Evolutionary conservation across 2,888 invertebrate genomes (phyloP), one percentile per base, ranked within the genome.

Genomic region (Gastrophysa polygoni): DNA sequence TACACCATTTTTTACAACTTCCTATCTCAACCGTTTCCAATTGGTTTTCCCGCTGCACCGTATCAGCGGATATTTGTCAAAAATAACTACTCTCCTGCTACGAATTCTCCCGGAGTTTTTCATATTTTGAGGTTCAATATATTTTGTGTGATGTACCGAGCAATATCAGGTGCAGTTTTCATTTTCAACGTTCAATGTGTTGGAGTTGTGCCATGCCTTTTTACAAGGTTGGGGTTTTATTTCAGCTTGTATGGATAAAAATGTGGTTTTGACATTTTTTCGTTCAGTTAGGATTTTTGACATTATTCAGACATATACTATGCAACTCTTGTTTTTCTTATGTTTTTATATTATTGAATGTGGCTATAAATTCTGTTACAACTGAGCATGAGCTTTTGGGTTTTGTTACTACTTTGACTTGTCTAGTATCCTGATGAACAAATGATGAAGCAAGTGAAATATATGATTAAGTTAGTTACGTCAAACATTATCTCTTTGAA

Each of bases 91-190:
- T 1, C 24, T 1, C 10, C 24, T 16, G 24, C 54, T 43, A 28
- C 24, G 14, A 28, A 34, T 34, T 54, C 47, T 59, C 29, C 52
- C 46, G 52, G 47, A 47, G 59, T 59, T 59, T 52, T 52, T 21
- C 52, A 20, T 34, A 52, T 54, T 54, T 54, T 52, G 20, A 54
- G 34, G 47, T 47, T 32, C 46, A 43, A 57, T 57, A 49, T 49
- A 57, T 57, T 57, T 57, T 16, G 18, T 47, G 29, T 59, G 59
- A 59, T 55, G 54, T 59, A 59, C 54, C 48, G 38, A 38, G 34
- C 18, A 55, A 55, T 54, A 49, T 47, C 59, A 59, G 59, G 59
- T 59, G 48, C 28, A 59, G 55, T 54, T 59, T 59, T 55, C 55
- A 48, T 59, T 59, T 59, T 55, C 59, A 59, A 59, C 47, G 43